Base-by-base conservation (phyloP, 2,888 invertebrate genomes). In the Leptinotarsa juncta region DNA sequence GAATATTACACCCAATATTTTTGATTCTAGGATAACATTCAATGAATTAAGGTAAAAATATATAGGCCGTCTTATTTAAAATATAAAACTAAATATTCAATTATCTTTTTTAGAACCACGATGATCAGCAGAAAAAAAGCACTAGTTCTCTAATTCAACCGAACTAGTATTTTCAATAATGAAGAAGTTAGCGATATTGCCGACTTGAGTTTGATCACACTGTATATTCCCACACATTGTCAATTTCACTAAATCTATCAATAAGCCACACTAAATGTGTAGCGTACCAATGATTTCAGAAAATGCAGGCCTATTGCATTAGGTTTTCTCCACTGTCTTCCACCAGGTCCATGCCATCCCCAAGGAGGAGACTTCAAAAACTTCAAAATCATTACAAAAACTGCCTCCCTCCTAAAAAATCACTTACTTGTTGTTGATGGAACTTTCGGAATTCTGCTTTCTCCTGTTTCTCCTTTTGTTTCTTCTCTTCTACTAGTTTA, bases 211-310 rank as follows among this genome's bases (percentile, higher is more conserved):
- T 32, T 32, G 2, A 32, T 10, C 42, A 42, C 42, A 10, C 42
- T 42, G 42, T 42, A 42, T 42, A 42, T 42, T 53, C 3, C 5
- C 7, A 0, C 5, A 53, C 3, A 53, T 12, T 20, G 14, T 14
- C 15, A 23, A 23, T 2, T 3, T 23, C 12, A 26, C 57, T 57
- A 57, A 42, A 1, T n/a, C 62, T 62, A 62, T 16, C 32, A 75
- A 78, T 77, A 80, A 83, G 84, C 84, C 83, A 84, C 84, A 81
- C 82, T 60, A 74, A 65, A 75, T 70, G 82, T 83, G 81, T 82
- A 85, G 86, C 87, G 85, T 91, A 94, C 94, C 94, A 95, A 90
- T 81, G 95, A 95, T 86, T 93, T 92, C 82, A 93, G 91, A 89
- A 95, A 95, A 88, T 93, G 91, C 82, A 91, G 88, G 83, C 94